Base-by-base conservation (phyloP, 2,113 vertebrate genomes). In the Alouatta palliata region DNA sequence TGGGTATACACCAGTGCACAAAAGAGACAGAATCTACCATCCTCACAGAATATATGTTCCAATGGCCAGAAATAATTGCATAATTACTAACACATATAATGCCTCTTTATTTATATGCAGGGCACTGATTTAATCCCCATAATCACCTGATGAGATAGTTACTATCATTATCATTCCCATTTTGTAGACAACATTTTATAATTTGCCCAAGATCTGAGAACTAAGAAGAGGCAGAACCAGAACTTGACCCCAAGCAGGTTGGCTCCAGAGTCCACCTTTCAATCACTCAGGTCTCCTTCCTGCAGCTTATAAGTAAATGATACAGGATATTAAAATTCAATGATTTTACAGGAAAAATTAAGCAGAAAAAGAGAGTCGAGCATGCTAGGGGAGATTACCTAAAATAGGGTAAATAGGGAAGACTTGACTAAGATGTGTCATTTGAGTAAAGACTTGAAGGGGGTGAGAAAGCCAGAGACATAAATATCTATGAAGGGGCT, bases 1-100 rank as follows among this genome's bases (percentile, higher is more conserved):
- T 37, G 58, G 25, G 66, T 19, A 81, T 81, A 77, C 9, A 76
- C 79, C 70, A 80, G 47, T 90, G 71, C 93, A 94, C 64, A 95
- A 92, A 94, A 81, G 58, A 90, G 45, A 90, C 23, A 90, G 97
- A 95, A 93, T 95, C 35, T 32, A 82, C 56, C 37, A 90, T 13
- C 8, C 83, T 79, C 45, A 92, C 1, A 27, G 35, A 97, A 86
- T 76, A 58, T 43, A 82, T 45, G 64, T 85, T 91, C 66, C 54
- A 85, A 90, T 94, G 49, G 5, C 61, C 84, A 61, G 70, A 95
- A 92, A 45, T 84, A 70, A 95, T 13, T 90, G 19, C 37, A 90
- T 86, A 91, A 85, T 93, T 49, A 3, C 58, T 93, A 64, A 91
- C 20, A 52, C 40, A 84, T 54, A 75, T 71, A 43, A n/a, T 47